Evolutionary conservation across 2,113 vertebrate genomes (phyloP).

Genomic region (Madoqua kirkii): DNA sequence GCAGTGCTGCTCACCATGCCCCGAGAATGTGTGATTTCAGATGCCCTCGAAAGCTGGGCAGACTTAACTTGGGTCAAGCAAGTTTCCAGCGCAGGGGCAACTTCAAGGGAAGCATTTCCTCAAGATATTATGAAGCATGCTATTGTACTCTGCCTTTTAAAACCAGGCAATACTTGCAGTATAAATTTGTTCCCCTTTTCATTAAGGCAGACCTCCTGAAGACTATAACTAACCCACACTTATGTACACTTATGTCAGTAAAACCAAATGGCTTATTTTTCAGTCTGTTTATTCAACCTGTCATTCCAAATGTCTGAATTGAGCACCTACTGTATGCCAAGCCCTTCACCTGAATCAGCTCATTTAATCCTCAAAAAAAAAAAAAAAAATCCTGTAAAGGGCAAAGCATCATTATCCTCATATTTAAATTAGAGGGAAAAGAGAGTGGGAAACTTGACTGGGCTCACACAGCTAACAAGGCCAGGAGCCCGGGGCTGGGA

Average conservation of each 20-base stretch:
- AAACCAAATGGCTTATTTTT: background rate
- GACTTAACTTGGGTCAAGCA: background rate
- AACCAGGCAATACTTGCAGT: background rate
- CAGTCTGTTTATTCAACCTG: background rate
- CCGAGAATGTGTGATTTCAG: background rate
- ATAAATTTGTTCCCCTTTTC: background rate
- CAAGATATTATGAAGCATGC: background rate
- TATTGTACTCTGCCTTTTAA: background rate
- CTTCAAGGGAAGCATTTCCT: background rate
- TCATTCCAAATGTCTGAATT: background rate
- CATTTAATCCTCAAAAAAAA: background rate
- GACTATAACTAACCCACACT: background rate
- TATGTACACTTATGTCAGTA: fast-evolving
- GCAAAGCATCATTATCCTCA: background rate
- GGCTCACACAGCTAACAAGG: background rate
- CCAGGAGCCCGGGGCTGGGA: background rate
- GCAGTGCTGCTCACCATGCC: background rate
- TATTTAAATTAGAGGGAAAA: background rate
- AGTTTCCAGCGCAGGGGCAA: background rate
- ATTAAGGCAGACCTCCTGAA: background rate
- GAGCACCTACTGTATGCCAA: background rate
- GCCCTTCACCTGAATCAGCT: background rate
- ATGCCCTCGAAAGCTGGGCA: background rate
- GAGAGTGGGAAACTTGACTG: background rate
- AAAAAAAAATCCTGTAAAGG: background rate